Evolutionary conservation across 2,797 vertebrate genomes (phyloP).

Genomic region (Helicolenus hilgendorfi): DNA sequence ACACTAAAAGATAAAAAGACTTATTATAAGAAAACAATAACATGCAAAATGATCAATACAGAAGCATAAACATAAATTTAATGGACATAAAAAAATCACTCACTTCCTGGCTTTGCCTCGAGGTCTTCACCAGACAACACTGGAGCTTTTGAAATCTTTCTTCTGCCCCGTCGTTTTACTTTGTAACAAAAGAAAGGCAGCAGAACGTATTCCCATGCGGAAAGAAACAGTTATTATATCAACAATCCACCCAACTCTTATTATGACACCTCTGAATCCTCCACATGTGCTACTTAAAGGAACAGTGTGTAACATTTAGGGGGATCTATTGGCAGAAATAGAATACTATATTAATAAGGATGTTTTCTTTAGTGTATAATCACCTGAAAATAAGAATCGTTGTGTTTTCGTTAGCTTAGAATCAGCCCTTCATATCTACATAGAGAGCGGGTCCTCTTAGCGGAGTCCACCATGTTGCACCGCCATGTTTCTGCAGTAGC

Average conservation of each 20-base stretch:
- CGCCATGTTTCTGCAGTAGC: too few species aligned
- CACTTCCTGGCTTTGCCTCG: conserved; percentile 55
- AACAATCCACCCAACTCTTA: background rate
- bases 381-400: too few species aligned
- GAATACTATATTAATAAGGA: too few species aligned
- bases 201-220: background rate
- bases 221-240: background rate
- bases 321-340: too few species aligned
- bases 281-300: background rate
- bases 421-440: too few species aligned
- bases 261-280: background rate
- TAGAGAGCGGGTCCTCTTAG: too few species aligned
- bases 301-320: too few species aligned
- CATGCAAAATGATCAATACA: background rate
- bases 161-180: conserved; percentile 63
- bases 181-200: background rate
- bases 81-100: background rate
- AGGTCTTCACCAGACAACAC: background rate
- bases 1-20: conserved; percentile 40
- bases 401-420: too few species aligned
- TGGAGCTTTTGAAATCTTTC: conserved; percentile 32
- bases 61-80: background rate
- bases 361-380: too few species aligned
- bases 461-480: too few species aligned
- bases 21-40: background rate